Evolutionary conservation across 1,140 invertebrate genomes (phyloP).

Genomic region (Ericerus pela): DNA sequence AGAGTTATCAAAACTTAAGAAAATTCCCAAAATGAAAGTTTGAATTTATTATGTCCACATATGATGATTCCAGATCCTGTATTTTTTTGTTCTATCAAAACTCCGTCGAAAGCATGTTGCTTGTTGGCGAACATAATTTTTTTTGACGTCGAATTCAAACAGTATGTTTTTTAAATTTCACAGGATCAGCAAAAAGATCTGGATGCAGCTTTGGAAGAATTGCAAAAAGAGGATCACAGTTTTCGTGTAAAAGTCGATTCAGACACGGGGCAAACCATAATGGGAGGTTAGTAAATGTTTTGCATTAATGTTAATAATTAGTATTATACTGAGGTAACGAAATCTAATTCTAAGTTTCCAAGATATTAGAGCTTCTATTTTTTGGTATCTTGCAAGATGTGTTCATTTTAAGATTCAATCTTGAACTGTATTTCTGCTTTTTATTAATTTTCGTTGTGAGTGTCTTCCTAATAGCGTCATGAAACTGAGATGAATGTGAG

Average conservation of each 20-base stretch:
- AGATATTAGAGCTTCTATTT: constrained; percentile 6
- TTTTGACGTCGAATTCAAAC: neutral
- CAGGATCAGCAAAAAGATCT: constrained; percentile 51
- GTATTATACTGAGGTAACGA: constrained; percentile 5
- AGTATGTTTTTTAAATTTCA: constrained; percentile 10
- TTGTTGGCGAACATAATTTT: neutral
- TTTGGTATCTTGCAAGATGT: neutral
- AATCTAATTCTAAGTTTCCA: neutral
- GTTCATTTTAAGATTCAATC: constrained; percentile 14
- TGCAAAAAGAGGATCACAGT: constrained; percentile 89
- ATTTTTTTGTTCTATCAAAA: constrained; percentile 93
- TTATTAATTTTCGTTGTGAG: too few relatives aligned
- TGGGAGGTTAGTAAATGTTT: constrained; percentile 40
- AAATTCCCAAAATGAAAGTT: constrained; percentile 24
- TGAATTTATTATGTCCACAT: constrained; percentile 38
- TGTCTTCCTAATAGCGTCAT: too few relatives aligned
- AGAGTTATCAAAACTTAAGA: constrained; percentile 32
- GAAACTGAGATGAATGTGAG: too few relatives aligned
- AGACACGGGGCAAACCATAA: constrained; percentile 72
- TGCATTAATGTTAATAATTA: neutral
- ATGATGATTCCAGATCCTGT: constrained; percentile 77
- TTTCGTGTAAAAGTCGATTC: constrained; percentile 56
- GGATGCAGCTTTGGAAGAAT: constrained; percentile 66
- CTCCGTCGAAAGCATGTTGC: constrained; percentile 47
- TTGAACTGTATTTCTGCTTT: too few relatives aligned